A percentile compares a stretch with the other conserved stretches of the same genome.
phyloP scores from a whole-genome alignment of 2,888 invertebrate species.

The Lithophane socia region DNA sequence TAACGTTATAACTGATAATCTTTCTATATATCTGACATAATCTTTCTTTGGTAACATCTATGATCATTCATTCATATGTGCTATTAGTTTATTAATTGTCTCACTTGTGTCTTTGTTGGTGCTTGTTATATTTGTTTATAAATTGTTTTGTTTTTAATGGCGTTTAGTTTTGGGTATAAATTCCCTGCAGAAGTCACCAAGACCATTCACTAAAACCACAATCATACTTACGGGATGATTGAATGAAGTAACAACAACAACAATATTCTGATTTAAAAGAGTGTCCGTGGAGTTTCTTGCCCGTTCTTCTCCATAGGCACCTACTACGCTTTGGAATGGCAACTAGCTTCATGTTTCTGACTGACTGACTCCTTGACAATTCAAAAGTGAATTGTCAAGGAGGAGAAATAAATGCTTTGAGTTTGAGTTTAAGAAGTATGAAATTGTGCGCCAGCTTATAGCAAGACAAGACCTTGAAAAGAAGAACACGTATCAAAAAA shows the following conservation, averaged over 20 bases:
- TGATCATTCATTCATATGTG: not conserved
- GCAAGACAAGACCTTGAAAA: not conserved
- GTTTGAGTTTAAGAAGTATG: too few relatives aligned
- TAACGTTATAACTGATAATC: constrained; percentile 3
- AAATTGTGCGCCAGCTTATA: not conserved
- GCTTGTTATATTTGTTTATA: not conserved
- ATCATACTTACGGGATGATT: too few relatives aligned
- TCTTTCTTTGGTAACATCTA: not conserved
- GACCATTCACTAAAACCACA: not conserved
- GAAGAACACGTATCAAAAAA: too few relatives aligned
- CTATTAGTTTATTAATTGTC: not conserved
- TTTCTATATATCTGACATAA: constrained; percentile 2
- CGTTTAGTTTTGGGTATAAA: not conserved
- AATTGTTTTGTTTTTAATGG: not conserved
- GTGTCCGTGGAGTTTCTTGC: too few relatives aligned
- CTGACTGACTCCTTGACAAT: too few relatives aligned
- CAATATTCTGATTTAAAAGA: too few relatives aligned
- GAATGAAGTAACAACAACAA: too few relatives aligned
- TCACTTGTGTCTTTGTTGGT: not conserved
- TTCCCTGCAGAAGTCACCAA: not conserved
- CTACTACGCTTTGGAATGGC: too few relatives aligned
- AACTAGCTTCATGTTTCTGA: too few relatives aligned
- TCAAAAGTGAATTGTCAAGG: too few relatives aligned
- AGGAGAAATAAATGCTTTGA: too few relatives aligned
- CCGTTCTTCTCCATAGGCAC: too few relatives aligned